Conservation (phyloP, 2,888 invertebrate species). For the Pseudococcus longispinus region DNA sequence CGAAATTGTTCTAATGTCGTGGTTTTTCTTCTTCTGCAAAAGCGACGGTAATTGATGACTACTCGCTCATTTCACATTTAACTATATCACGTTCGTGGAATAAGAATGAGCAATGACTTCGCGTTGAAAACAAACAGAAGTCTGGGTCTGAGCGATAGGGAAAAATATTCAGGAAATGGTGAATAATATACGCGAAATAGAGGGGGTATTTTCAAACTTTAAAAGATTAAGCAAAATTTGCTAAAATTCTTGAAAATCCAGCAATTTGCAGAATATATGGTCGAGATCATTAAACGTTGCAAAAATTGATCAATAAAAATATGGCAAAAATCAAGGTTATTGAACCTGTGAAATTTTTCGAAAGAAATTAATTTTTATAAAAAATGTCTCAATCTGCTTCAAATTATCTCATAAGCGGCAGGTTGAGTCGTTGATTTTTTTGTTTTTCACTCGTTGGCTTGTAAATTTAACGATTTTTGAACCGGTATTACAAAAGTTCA, state of each 20-base stretch:
- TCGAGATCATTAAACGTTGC: background rate
- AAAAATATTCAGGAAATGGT: background rate
- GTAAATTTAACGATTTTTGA: too few species aligned
- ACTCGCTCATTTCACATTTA: background rate
- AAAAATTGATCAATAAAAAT: background rate
- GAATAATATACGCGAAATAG: background rate
- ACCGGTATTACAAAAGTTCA: too few species aligned
- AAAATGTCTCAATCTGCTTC: background rate
- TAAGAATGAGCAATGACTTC: background rate
- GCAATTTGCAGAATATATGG: background rate
- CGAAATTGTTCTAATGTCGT: background rate
- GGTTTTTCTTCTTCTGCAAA: background rate
- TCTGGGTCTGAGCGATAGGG: background rate
- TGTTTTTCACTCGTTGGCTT: too few species aligned
- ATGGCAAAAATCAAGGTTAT: background rate
- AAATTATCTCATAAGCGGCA: too few species aligned
- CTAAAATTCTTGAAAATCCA: background rate
- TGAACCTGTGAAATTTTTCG: background rate
- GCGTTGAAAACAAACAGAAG: background rate
- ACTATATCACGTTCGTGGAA: background rate
- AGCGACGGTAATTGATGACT: background rate
- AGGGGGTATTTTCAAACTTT: background rate
- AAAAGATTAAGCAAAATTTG: background rate
- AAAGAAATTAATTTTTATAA: background rate
- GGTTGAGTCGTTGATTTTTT: too few species aligned